Percentiles rank a stretch among this genome's conserved stretches.
Evolutionary conservation across 2,888 invertebrate genomes (phyloP).

Genomic region (Synergus gifuensis): DNA sequence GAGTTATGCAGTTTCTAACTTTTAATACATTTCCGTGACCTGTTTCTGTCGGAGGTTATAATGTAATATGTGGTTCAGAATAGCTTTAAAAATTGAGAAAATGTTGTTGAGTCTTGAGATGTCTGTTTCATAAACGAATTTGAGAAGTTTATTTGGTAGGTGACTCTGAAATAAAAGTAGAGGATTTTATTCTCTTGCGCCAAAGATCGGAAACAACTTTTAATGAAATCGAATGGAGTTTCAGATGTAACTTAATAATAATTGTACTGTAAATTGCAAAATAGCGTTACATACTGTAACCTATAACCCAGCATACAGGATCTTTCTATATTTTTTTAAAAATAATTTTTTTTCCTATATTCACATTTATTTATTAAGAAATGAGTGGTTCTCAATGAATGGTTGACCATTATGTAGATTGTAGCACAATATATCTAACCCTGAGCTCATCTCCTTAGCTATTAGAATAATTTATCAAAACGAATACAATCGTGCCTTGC

Average conservation of each 20-base stretch:
- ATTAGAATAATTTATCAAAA: background rate
- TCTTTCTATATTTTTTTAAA: background rate
- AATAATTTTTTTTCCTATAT: too few relatives aligned
- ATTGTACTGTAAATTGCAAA: background rate
- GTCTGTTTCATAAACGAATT: constrained; percentile 13
- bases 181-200: constrained; percentile 9
- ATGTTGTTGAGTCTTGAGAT: background rate
- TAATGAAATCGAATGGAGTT: constrained; percentile 4
- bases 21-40: background rate
- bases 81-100: background rate
- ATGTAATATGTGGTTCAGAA: constrained; percentile 1
- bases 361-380: too few relatives aligned
- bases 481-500: background rate
- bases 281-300: background rate
- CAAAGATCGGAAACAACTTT: constrained; percentile 21
- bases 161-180: constrained; percentile 15
- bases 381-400: too few relatives aligned
- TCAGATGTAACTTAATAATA: background rate
- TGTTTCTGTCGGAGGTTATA: background rate
- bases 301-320: background rate
- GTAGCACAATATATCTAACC: too few relatives aligned
- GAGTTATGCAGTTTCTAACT: background rate
- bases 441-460: too few relatives aligned
- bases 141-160: background rate
- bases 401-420: too few relatives aligned